Base-by-base conservation (phyloP, 2,888 invertebrate genomes). In the Ochropacha duplaris region DNA sequence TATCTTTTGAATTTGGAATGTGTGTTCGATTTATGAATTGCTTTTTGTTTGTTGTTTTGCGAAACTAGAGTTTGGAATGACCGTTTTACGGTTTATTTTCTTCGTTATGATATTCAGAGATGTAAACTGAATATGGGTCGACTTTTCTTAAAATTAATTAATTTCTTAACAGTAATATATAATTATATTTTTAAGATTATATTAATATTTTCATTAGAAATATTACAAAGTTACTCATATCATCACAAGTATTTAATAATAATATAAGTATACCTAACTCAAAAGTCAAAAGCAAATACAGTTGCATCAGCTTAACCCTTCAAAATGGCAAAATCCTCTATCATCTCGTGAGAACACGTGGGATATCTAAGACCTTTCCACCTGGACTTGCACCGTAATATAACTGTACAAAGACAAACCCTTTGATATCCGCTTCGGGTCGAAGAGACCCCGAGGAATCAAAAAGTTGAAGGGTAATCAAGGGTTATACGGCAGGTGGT, bases 401-500 rank as follows among this genome's bases (percentile, higher is more conserved):
- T 90, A 91, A 90, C 91, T 86, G 90, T 86, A 79, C 76, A 68
- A 71, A 68, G 81, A 64, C 74, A 75, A 87, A 88, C 90, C 88
- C 88, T 88, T 90, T 84, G 68, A 74, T 76, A 82, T 84, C 85
- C 86, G 84, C 72, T 72, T 54, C 65, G 84, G 86, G 84, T 83
- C 84, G 69, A 74, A 75, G 66, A 72, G 77, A 80, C 81, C 82
- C 79, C 66, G 68, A 76, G 76, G 65, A 78, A 75, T 81, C 73
- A 74, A 77, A 79, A 67, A 64, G 66, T 68, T 67, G 72, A 69
- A 79, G 78, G 74, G 82, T 79, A 85, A 88, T 87, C 87, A 87
- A 83, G 83, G 86, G 85, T 85, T 86, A 85, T 69, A 74, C 69
- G 78, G 84, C 90, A 91, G 92, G 92, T 91, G 92, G 76, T 78